These are phyloP conservation scores for Myotis brandtii DNA, from an alignment of 2,113 vertebrate species.

Conservation along the genomic window DNA sequence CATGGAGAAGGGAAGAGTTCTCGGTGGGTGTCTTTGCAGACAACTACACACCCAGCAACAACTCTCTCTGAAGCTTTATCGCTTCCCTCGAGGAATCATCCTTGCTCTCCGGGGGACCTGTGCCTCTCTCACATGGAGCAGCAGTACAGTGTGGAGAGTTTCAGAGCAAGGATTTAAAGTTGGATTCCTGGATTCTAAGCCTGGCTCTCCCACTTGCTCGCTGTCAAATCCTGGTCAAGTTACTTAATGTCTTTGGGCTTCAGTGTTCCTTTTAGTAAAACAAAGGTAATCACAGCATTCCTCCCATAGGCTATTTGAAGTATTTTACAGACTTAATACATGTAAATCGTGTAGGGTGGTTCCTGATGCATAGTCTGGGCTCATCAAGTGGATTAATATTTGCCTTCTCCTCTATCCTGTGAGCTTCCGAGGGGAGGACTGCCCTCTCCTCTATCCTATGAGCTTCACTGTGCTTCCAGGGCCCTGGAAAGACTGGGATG, in stretches of 20 bases:
- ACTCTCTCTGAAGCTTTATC: not conserved
- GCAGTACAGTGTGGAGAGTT: not conserved
- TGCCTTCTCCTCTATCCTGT: not conserved
- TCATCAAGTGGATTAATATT: not conserved
- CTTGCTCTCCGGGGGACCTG: not conserved
- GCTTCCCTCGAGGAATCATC: accelerated
- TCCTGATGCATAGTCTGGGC: not conserved
- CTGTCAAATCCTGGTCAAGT: not conserved
- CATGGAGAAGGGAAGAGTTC: not conserved
- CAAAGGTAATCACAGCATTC: not conserved
- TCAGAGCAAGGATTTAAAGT: not conserved
- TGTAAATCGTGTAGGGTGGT: not conserved
- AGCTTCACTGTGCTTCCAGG: not conserved
- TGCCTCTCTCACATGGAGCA: not conserved
- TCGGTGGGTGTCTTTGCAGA: not conserved
- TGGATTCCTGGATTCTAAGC: not conserved
- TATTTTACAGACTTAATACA: not conserved
- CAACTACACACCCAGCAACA: accelerated
- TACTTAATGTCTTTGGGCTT: not conserved
- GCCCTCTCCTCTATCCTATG: not conserved
- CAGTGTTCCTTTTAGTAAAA: not conserved
- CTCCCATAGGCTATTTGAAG: not conserved
- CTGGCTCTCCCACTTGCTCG: not conserved
- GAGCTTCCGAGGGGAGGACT: not conserved
- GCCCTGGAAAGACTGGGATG: not conserved